phyloP scores from a whole-genome alignment of 92 coral and sea anemone genomes.

The Anthopleura xanthogrammica region DNA sequence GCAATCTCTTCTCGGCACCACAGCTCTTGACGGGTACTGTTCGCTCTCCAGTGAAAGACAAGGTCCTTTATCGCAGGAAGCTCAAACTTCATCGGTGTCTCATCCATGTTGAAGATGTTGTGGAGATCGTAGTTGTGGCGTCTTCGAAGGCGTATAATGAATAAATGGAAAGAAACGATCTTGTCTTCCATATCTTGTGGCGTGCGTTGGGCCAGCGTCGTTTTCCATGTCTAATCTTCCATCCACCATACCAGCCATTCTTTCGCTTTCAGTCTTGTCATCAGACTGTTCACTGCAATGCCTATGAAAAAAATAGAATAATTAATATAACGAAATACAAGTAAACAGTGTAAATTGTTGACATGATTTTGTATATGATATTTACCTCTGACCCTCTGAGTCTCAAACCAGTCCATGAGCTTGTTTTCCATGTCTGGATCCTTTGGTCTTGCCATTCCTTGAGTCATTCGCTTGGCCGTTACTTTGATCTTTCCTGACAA shows the following conservation, averaged over 20 bases:
- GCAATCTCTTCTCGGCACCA: not conserved
- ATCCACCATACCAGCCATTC: constrained; percentile 39
- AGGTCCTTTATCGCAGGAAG: constrained; percentile 4
- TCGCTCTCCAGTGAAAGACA: constrained; percentile 32
- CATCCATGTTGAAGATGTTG: constrained; percentile 52
- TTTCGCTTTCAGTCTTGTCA: constrained; percentile 35
- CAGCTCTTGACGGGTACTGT: not conserved
- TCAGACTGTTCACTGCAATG: constrained; percentile 26
- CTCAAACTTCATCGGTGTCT: constrained; percentile 19
- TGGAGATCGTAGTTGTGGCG: constrained; percentile 8
- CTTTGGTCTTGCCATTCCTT: constrained; percentile 2
- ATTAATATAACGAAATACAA: too few relatives aligned
- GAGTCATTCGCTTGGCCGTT: not conserved
- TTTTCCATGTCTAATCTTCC: constrained; percentile 37
- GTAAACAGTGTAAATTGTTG: too few relatives aligned
- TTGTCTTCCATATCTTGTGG: constrained; percentile 28
- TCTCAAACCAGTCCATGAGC: constrained; percentile 30
- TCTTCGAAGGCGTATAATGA: constrained; percentile 15
- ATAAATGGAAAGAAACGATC: constrained; percentile 17
- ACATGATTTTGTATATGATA: constrained; percentile 12
- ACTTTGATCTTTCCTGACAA: too few relatives aligned
- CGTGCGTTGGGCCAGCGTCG: constrained; percentile 27
- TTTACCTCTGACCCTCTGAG: constrained; percentile 36
- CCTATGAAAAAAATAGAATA: not conserved
- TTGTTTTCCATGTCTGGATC: constrained; percentile 22